phyloP scores from a whole-genome alignment of 2,113 vertebrate species.

The Psophia crepitans region DNA sequence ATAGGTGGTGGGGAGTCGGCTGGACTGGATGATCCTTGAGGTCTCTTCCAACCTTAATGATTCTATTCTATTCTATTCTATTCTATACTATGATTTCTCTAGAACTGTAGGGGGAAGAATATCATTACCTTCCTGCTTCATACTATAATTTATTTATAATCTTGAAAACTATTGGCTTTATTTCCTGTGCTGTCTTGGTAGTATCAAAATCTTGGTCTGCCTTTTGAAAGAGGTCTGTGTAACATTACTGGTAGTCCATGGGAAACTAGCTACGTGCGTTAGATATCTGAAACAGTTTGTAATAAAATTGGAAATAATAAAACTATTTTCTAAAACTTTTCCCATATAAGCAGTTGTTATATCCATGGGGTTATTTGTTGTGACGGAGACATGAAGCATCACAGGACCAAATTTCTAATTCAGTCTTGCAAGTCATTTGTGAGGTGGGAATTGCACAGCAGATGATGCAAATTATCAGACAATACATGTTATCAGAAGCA shows the following conservation, averaged over 20 bases:
- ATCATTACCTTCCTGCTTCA: background rate
- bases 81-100: background rate
- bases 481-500: background rate
- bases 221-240: background rate
- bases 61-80: too few species aligned
- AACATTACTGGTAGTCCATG: background rate
- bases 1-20: too few species aligned
- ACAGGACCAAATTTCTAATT: background rate
- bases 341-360: background rate
- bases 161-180: background rate
- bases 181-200: background rate
- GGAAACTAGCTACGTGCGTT: background rate
- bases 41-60: too few species aligned
- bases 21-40: too few species aligned
- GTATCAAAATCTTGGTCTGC: background rate
- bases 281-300: background rate
- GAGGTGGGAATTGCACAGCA: background rate
- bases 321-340: background rate
- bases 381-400: background rate
- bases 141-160: background rate
- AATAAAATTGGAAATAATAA: background rate
- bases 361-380: background rate
- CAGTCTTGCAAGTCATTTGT: background rate
- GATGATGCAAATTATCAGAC: background rate
- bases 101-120: background rate